Evolutionary conservation across 2,113 vertebrate species (phyloP), one percentile per base, ranked within the genome.

Genomic region (Hemicordylus capensis): DNA sequence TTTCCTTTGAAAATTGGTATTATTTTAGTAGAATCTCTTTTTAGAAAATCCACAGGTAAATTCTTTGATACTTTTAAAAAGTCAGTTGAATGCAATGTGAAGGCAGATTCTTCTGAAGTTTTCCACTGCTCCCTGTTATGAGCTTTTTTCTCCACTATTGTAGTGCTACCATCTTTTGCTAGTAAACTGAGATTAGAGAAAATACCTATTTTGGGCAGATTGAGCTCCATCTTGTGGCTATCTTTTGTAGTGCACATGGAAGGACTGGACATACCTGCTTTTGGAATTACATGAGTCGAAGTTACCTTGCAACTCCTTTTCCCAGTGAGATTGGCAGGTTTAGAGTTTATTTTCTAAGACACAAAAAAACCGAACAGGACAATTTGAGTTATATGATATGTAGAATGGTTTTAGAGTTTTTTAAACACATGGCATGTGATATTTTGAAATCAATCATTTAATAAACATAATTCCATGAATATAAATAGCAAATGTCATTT

Each of bases 1-100:
- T 86, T 96, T 88, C 86, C 97, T 91, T 92, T 96, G 90, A 98
- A 98, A 92, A 97, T 87, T 24, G 98, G 97, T 89, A 97, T 94
- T 87, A 96, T 94, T 95, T 87, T 97, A 80, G 90, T 87, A 51
- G 58, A 48, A 19, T 8, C 78, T 39, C 81, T 85, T 88, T 42
- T 79, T 3, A 0, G 2, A 69, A 28, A 0, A 6, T 85, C 72
- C 70, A 83, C 81, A 34, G 31, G 24, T 88, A 82, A 70, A 58
- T 76, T 70, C 51, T 63, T 72, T 81, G 84, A 42, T 51, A n/a
- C 80, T 85, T n/a, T 86, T 59, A 81, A 72, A 15, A 64, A 86
- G 34, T 79, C 77, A 42, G 83, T 19, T 77, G 74, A 74, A 34
- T 76, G 61, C 63, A 8, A 9, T 31, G 46, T 58, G 39, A 80